Conservation (phyloP, 2,888 invertebrate species). For the Eulithis prunata region DNA sequence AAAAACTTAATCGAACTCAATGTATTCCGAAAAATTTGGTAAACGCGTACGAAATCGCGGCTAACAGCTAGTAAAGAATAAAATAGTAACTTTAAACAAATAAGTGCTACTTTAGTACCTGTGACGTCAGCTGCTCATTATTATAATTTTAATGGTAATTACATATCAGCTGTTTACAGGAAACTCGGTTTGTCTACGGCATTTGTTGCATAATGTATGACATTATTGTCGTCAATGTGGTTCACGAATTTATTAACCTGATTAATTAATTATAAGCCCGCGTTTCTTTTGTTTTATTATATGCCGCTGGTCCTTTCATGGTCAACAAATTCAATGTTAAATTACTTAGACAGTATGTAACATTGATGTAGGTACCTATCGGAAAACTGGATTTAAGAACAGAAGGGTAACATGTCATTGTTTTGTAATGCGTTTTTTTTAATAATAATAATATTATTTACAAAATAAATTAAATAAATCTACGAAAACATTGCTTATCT, state of each 20-base stretch:
- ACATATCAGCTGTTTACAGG: constrained; percentile 5
- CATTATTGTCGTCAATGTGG: neutral
- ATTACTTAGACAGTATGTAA: too few relatives aligned
- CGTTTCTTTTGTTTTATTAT: too few relatives aligned
- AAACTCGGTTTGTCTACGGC: neutral
- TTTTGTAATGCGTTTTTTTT: neutral
- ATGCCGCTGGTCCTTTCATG: too few relatives aligned
- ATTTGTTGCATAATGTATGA: constrained; percentile 10
- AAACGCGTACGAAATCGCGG: too few relatives aligned
- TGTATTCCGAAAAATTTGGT: too few relatives aligned
- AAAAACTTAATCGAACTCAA: too few relatives aligned
- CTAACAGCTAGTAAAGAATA: too few relatives aligned
- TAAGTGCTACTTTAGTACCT: neutral
- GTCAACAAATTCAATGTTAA: too few relatives aligned
- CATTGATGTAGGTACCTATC: too few relatives aligned
- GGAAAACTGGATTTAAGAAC: too few relatives aligned
- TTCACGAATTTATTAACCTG: neutral
- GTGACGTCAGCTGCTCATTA: neutral
- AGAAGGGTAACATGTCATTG: too few relatives aligned
- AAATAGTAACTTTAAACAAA: too few relatives aligned
- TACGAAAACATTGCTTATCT: neutral
- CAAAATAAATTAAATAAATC: constrained; percentile 16
- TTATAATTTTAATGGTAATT: neutral
- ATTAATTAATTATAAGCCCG: neutral
- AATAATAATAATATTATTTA: constrained; percentile 4